Percentiles rank a stretch among this genome's conserved stretches.
Conservation (phyloP, 1,140 invertebrate genomes). For the Neocloeon triangulifer region DNA sequence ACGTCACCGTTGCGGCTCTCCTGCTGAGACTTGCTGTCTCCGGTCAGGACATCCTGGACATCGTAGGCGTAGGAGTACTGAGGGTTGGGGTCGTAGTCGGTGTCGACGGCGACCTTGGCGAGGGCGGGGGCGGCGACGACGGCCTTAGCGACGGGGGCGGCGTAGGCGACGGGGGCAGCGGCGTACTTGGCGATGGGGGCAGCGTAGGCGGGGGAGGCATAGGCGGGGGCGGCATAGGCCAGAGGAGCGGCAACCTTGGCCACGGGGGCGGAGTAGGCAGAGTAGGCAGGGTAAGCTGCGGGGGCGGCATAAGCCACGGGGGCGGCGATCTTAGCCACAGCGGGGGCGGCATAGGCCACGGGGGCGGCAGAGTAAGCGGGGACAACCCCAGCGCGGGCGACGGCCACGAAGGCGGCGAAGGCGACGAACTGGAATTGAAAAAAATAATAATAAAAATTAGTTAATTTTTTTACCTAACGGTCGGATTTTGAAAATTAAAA, state of each 20-base stretch:
- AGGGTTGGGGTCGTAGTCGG: slow-evolving; percentile 15
- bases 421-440: slow-evolving; percentile 1
- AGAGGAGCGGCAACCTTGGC: no score
- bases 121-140: no score
- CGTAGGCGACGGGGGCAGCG: no score
- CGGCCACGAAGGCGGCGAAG: slow-evolving; percentile 2
- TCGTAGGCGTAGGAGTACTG: slow-evolving; percentile 11
- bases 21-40: slow-evolving; percentile 20
- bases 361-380: slow-evolving; percentile 5
- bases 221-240: slow-evolving; percentile 4
- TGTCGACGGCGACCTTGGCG: slow-evolving; percentile 6
- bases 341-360: slow-evolving; percentile 1
- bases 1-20: slow-evolving; percentile 13
- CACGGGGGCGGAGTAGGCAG: slow-evolving; percentile 7
- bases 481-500: background rate
- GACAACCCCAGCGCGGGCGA: slow-evolving; percentile 4
- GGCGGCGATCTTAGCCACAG: slow-evolving; percentile 6
- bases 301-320: slow-evolving; percentile 6
- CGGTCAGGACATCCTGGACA: slow-evolving; percentile 14
- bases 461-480: slow-evolving; percentile 3
- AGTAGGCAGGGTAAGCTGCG: slow-evolving; percentile 7
- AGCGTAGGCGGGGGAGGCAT: no score
- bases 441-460: slow-evolving; percentile 6
- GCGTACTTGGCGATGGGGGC: slow-evolving; percentile 13
- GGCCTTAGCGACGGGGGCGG: slow-evolving; percentile 4